A percentile compares a stretch with the other conserved stretches of the same genome.
Conservation (phyloP, 1,140 invertebrate genomes). For the Drosophila melanogaster region DNA sequence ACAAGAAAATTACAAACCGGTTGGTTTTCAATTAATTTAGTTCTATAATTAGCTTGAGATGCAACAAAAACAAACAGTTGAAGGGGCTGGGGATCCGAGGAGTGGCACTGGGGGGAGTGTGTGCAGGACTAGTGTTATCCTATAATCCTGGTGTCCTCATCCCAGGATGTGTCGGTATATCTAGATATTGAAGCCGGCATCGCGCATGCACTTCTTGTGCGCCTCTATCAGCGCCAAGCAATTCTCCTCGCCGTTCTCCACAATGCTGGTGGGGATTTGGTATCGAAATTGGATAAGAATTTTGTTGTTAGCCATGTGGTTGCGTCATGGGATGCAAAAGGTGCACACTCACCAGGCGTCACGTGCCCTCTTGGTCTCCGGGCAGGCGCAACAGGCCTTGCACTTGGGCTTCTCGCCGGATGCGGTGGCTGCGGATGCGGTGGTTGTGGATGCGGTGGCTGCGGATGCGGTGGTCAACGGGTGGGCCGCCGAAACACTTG, state of each 20-base stretch:
- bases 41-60: slow-evolving; percentile 76
- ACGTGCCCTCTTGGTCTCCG: slow-evolving; percentile 95
- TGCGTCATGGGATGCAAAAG: slow-evolving; percentile 37
- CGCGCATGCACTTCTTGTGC: slow-evolving; percentile 98
- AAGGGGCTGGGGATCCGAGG: slow-evolving; percentile 3
- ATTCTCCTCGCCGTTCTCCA: slow-evolving; percentile 96
- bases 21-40: slow-evolving; percentile 61
- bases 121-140: background rate
- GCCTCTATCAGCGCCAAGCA: slow-evolving; percentile 96
- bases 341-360: slow-evolving; percentile 92
- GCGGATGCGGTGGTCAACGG: slow-evolving; percentile 65
- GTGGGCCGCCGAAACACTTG: slow-evolving; percentile 35
- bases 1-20: slow-evolving; percentile 12
- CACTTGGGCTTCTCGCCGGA: slow-evolving; percentile 87
- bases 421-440: slow-evolving; percentile 68
- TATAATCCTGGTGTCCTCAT: background rate
- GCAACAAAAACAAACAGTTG: slow-evolving; percentile 55
- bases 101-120: slow-evolving; percentile 3
- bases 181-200: slow-evolving; percentile 94
- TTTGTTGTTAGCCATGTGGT: slow-evolving; percentile 13
- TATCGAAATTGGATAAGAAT: background rate
- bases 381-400: slow-evolving; percentile 99
- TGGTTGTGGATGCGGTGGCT: slow-evolving; percentile 74
- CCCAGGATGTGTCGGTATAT: background rate
- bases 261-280: slow-evolving; percentile 89